Evolutionary conservation across 2,113 vertebrate species (phyloP).

Genomic region (Hippocampus mohnikei): DNA sequence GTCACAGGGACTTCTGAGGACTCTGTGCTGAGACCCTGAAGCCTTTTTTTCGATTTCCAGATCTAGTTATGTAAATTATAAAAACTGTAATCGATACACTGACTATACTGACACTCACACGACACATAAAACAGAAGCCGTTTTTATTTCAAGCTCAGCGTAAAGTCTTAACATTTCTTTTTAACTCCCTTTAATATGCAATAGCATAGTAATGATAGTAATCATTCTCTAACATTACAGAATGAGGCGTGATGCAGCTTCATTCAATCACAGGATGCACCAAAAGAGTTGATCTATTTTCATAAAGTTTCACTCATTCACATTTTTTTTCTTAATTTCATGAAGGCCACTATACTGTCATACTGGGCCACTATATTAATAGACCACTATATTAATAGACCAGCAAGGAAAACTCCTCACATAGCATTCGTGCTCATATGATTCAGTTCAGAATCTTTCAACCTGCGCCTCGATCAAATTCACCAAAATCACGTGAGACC

Average conservation of each 20-base stretch:
- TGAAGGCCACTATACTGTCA: too few species aligned
- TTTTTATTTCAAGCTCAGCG: neutral
- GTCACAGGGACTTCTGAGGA: constrained; percentile 26
- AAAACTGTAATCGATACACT: neutral
- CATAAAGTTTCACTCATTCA: neutral
- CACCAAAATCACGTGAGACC: too few species aligned
- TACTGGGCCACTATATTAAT: too few species aligned
- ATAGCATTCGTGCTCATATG: too few species aligned
- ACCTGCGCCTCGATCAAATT: too few species aligned
- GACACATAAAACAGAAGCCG: neutral
- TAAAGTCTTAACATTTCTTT: neutral
- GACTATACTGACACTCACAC: neutral
- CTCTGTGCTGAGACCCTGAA: neutral
- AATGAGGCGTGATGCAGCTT: neutral
- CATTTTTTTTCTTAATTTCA: neutral
- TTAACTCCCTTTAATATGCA: neutral
- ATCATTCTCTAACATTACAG: neutral
- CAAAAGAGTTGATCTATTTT: neutral
- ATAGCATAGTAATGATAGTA: neutral
- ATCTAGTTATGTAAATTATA: neutral
- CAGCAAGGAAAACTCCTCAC: too few species aligned
- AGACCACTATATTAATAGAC: too few species aligned
- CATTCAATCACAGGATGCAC: neutral
- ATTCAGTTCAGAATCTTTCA: constrained; percentile 20
- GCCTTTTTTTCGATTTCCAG: neutral